Base-by-base conservation (phyloP, 92 coral and sea anemone genomes). In the Montipora capitata region DNA sequence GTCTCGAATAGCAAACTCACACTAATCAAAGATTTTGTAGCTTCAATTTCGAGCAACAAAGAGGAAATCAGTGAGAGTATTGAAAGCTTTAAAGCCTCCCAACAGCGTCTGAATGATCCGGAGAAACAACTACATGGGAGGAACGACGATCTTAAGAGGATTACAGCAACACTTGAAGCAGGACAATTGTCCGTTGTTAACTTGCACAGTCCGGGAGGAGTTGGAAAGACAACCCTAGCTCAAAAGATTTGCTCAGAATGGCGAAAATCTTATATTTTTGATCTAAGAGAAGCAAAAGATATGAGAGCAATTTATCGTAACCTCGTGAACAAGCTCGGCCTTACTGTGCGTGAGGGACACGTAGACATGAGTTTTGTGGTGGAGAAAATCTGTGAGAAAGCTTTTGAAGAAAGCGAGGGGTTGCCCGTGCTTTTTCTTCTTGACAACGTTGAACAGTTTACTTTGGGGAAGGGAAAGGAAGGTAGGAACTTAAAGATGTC, bases 151-250 rank as follows among this genome's bases (percentile, higher is more conserved):
- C 44, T 88, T 17, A 68, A 82, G 42, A 42, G 77, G 42, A 54
- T 94, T 12, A 43, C 38, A 16, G 14, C 54, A 49, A 77, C 45
- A 14, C 88, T 94, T 12, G 16, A 27, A 76, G 85, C 70, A 42
- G 57, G 18, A 38, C 43, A 38, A 2, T 61, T 74, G 7, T 72
- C 76, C 0, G 94, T 80, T n/a, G 54, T 94, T 15, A 92, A 92
- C 87, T 82, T 94, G 83, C 89, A 73, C 63, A 95, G 97, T 2
- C 86, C 86, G 38, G 87, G 94, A 5, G 97, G 97, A 2, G 94
- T 94, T 10, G 97, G 97, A 13, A 94, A 94, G 65, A 94, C 97
- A 68, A 94, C 90, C 0, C 76, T 94, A 40, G 98, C 97, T 10
- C 44, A 78, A 58, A 87, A 92, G 18, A 49, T 82, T 72, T 82